Conservation (phyloP, 2,113 vertebrate genomes). For the Polypterus senegalus region DNA sequence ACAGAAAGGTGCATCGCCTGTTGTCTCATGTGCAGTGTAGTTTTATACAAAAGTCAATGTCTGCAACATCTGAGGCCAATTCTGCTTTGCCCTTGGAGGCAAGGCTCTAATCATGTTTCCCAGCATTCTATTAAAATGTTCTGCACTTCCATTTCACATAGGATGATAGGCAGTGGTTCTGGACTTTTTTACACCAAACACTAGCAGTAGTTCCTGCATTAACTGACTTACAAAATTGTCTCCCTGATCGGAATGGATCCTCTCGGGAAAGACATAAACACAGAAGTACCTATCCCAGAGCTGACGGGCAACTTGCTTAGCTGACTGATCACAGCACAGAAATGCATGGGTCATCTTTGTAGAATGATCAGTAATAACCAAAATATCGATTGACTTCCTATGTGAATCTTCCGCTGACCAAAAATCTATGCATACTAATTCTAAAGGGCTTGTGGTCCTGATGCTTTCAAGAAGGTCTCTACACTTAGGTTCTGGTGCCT, state of each 20-base stretch:
- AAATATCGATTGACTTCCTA: not conserved
- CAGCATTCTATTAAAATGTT: slow-evolving; percentile 4
- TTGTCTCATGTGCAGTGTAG: slow-evolving; percentile 12
- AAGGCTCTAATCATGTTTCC: slow-evolving; percentile 8
- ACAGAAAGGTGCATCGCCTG: slow-evolving; percentile 8
- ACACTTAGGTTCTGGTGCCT: not conserved
- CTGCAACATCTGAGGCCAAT: slow-evolving; percentile 13
- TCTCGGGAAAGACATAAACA: not conserved
- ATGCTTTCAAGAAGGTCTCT: slow-evolving; percentile 2
- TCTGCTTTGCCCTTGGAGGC: not conserved
- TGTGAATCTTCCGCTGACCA: not conserved
- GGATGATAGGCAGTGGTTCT: not conserved
- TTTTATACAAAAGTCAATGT: slow-evolving; percentile 11
- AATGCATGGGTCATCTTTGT: not conserved
- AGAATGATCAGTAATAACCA: slow-evolving; percentile 4
- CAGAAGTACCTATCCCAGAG: not conserved
- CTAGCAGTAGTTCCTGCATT: not conserved
- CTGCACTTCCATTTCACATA: slow-evolving; percentile 2
- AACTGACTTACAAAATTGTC: not conserved
- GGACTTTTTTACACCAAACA: slow-evolving; percentile 4
- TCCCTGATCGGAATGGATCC: slow-evolving; percentile 3
- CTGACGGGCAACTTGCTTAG: not conserved
- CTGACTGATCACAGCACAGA: not conserved
- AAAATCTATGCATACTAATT: slow-evolving; percentile 7
- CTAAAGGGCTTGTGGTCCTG: not conserved